These are phyloP conservation scores for Emmelina monodactyla DNA, from an alignment of 2,888 invertebrate genomes.

Conservation along the genomic window DNA sequence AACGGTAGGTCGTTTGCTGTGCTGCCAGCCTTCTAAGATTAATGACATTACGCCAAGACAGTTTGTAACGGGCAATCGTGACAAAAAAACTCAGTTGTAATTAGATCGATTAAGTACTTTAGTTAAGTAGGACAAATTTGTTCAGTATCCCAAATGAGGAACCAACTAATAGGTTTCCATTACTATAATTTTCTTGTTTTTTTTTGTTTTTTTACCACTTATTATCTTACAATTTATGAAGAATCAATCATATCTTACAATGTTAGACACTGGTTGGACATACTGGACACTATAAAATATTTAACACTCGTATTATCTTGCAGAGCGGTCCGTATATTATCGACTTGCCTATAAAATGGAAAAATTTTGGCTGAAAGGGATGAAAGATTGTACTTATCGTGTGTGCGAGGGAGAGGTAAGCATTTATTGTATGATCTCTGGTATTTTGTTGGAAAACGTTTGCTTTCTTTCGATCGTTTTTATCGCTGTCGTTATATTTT, in stretches of 20 bases:
- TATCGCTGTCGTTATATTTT: constrained; percentile 64
- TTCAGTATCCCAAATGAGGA: too few relatives aligned
- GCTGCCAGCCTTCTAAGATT: constrained; percentile 59
- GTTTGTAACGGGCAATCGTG: constrained; percentile 51
- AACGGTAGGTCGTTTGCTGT: constrained; percentile 62
- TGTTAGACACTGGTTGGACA: constrained; percentile 6
- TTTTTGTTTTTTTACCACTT: constrained; percentile 5
- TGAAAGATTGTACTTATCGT: constrained; percentile 27
- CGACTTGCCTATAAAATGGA: constrained; percentile 56
- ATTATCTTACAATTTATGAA: not conserved
- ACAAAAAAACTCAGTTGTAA: constrained; percentile 45
- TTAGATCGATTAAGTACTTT: constrained; percentile 39
- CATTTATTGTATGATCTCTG: constrained; percentile 57
- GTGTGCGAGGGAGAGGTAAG: constrained; percentile 36
- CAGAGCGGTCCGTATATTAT: constrained; percentile 57
- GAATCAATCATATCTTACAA: not conserved
- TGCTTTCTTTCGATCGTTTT: constrained; percentile 64
- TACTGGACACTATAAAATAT: constrained; percentile 61
- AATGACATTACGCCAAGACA: constrained; percentile 57
- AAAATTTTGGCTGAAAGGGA: constrained; percentile 45
- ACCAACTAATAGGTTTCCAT: too few relatives aligned
- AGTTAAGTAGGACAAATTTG: too few relatives aligned
- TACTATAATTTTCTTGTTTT: too few relatives aligned
- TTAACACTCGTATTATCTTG: constrained; percentile 58
- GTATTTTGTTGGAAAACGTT: constrained; percentile 54